These are phyloP conservation scores for Zaprionus lachaisei DNA, from an alignment of 1,140 invertebrate genomes.

Conservation along the genomic window DNA sequence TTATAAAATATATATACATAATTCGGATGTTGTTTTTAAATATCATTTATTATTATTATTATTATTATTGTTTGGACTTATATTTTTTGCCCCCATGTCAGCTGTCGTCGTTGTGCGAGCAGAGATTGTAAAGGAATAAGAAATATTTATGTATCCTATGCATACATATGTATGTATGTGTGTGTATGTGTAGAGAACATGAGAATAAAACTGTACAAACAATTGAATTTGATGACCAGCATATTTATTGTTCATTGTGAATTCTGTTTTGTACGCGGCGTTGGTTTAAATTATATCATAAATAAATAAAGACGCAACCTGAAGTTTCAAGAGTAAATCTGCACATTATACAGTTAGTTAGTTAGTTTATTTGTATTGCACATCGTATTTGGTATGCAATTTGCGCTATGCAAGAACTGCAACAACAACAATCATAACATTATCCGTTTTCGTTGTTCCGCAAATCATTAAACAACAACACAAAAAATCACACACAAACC, in stretches of 20 bases:
- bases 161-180: not conserved
- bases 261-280: conserved; percentile 1
- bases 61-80: conserved; percentile 20
- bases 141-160: conserved; percentile 11
- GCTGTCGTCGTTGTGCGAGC: conserved; percentile 23
- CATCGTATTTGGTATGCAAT: conserved; percentile 22
- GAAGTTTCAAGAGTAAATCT: conserved; percentile 5
- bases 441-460: conserved; percentile 24
- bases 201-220: conserved; percentile 30
- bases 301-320: not conserved
- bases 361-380: conserved; percentile 36
- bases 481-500: conserved; percentile 25
- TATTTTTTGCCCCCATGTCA: conserved; percentile 18
- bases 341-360: conserved; percentile 9
- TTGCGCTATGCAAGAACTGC: conserved; percentile 44
- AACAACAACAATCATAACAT: conserved; percentile 13
- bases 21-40: conserved; percentile 29
- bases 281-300: conserved; percentile 12
- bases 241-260: not conserved
- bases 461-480: conserved; percentile 22
- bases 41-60: conserved; percentile 21
- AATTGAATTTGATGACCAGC: conserved; percentile 1
- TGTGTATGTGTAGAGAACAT: conserved; percentile 13
- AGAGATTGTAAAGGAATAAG: not conserved
- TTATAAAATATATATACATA: conserved; percentile 23